Base-by-base conservation (phyloP, 1,140 invertebrate species). In the Drosophila biarmipes region DNA sequence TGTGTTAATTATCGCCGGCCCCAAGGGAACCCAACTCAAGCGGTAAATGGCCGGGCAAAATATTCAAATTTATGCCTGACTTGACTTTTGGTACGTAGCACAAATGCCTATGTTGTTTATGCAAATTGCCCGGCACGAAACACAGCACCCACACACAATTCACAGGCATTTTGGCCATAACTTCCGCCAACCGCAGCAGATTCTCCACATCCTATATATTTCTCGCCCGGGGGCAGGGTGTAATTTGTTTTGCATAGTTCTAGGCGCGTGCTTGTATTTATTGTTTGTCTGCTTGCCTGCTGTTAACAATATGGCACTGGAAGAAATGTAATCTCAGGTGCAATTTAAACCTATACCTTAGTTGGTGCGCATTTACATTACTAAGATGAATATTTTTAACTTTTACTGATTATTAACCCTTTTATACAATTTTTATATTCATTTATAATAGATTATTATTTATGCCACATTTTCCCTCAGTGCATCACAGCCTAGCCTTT, bases 11-110 rank as follows among this genome's bases (percentile, higher is more conserved):
- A 82, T 77, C 59, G 66, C 49, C 45, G 56, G 37, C 31, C 73
- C 66, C 19, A 21, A 73, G 38, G 38, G 17, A 17, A 78, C 80
- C 80, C 55, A 64, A 61, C 79, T 84, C 80, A 84, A 71, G 61
- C 66, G 73, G 59, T 38, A 82, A 82, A 73, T 77, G 73, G 56
- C 78, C 69, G 75, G 51, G 78, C 61, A 78, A 78, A 78, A 74
- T 84, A 84, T 82, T 84, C 80, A 84, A 82, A 82, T 82, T 78
- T 82, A 82, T 82, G 80, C 80, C 46, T 61, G 74, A 71, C 75
- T 82, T 82, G 62, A 74, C 62, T 84, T 56, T 69, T 62, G 54
- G 17, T 51, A 34, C 61, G 12, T 45, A 69, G 78, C 54, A 56
- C 67, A 58, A 71, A 78, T 64, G 69, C 71, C 77, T 45, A 74